A percentile compares a stretch with the other conserved stretches of the same genome.
Conservation (phyloP, 2,113 vertebrate species). For the Taxidea taxus region DNA sequence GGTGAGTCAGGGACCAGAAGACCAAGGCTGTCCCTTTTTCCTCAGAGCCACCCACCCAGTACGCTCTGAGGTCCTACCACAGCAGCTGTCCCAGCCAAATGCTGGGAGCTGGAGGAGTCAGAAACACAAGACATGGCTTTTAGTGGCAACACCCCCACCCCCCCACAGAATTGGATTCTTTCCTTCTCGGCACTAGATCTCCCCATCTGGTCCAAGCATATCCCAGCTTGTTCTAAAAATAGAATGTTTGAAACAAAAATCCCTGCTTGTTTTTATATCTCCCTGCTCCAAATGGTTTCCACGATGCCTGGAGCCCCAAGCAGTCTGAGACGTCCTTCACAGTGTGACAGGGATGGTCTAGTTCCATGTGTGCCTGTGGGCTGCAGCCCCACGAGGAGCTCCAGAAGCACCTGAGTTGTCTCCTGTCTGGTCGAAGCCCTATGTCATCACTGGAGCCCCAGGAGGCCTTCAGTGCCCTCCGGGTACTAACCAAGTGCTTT, state of each 20-base stretch:
- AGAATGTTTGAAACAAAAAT: constrained; percentile 68
- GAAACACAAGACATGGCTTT: neutral
- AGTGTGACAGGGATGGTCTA: constrained; percentile 72
- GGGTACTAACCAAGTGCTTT: neutral
- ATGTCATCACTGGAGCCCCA: neutral
- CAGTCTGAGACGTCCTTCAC: neutral
- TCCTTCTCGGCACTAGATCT: constrained; percentile 52
- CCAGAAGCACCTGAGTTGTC: neutral
- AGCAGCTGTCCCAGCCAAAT: neutral
- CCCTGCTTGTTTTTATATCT: constrained; percentile 68
- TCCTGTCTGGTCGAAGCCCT: neutral
- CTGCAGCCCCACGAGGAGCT: neutral
- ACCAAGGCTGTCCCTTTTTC: neutral
- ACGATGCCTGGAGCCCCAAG: neutral
- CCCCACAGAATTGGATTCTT: constrained; percentile 12
- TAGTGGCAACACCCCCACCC: constrained; percentile 11
- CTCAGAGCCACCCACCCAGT: neutral
- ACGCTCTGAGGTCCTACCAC: neutral
- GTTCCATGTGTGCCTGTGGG: neutral
- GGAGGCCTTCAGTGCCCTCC: neutral
- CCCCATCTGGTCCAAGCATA: constrained; percentile 57
- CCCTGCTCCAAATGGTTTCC: neutral
- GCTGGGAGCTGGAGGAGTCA: neutral
- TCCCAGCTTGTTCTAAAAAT: constrained; percentile 64
- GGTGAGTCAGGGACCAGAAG: neutral